Evolutionary conservation across 2,797 vertebrate species (phyloP).

Genomic region (Pseudomugil tenellus): DNA sequence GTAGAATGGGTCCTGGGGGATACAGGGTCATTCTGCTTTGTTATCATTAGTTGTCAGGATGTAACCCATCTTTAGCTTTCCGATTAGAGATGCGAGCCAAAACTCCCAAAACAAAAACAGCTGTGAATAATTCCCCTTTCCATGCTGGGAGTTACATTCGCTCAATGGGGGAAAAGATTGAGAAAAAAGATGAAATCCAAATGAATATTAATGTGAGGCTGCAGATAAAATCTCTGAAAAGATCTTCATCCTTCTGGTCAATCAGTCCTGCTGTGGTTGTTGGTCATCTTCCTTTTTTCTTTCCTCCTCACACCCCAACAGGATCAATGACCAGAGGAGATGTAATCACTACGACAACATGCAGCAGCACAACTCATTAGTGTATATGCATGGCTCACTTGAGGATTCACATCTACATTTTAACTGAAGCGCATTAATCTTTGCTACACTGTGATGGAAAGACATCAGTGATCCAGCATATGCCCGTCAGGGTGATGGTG

Average conservation of each 20-base stretch:
- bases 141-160: conserved; percentile 61
- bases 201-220: conserved; percentile 49
- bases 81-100: conserved; percentile 54
- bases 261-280: conserved; percentile 36
- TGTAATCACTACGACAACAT: conserved; percentile 73
- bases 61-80: conserved; percentile 60
- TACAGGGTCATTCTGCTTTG: conserved; percentile 52
- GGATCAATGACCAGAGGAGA: conserved; percentile 72
- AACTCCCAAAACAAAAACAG: conserved; percentile 62
- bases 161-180: conserved; percentile 20
- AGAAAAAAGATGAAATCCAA: conserved; percentile 60
- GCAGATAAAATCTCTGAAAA: conserved; percentile 45
- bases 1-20: conserved; percentile 44
- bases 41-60: conserved; percentile 75
- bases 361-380: conserved; percentile 77
- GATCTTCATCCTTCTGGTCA: conserved; percentile 43
- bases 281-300: conserved; percentile 46
- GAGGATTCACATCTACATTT: conserved; percentile 68
- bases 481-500: conserved; percentile 37
- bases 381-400: conserved; percentile 72
- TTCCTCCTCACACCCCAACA: conserved; percentile 50
- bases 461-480: conserved; percentile 65
- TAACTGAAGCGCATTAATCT: conserved; percentile 69
- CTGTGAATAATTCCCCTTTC: conserved; percentile 72
- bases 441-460: conserved; percentile 61